A percentile compares a stretch with the other conserved stretches of the same genome.
Conservation (phyloP, 2,113 vertebrate genomes). For the Agapornis roseicollis region DNA sequence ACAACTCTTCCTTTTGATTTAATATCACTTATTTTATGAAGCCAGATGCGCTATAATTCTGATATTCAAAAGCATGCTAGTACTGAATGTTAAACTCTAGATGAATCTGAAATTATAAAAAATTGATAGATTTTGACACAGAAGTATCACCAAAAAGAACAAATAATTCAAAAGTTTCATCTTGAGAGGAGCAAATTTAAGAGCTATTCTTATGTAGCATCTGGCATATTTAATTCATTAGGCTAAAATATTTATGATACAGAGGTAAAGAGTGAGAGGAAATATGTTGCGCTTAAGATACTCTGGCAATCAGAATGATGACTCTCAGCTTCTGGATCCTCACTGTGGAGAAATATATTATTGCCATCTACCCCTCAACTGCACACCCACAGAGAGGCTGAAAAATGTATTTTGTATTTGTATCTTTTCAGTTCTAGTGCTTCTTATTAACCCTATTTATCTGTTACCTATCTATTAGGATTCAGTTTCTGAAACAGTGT, state of each 20-base stretch:
- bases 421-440: not conserved
- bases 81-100: slow-evolving; percentile 38
- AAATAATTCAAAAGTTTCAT: not conserved
- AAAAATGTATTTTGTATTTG: not conserved
- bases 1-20: slow-evolving; percentile 12
- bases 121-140: not conserved
- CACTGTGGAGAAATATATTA: not conserved
- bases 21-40: slow-evolving; percentile 25
- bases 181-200: not conserved
- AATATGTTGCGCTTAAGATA: not conserved
- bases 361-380: not conserved
- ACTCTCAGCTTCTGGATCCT: not conserved
- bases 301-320: not conserved
- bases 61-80: slow-evolving; percentile 39
- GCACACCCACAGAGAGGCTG: not conserved
- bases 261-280: not conserved
- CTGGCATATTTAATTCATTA: not conserved
- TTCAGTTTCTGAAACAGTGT: not conserved
- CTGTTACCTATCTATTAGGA: not conserved
- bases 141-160: not conserved
- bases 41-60: not conserved
- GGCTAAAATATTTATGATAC: slow-evolving; percentile 3
- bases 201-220: not conserved
- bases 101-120: slow-evolving; percentile 42
- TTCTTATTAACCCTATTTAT: not conserved